Conservation (phyloP, 2,113 vertebrate genomes). For the Syngnathus scovelli region DNA sequence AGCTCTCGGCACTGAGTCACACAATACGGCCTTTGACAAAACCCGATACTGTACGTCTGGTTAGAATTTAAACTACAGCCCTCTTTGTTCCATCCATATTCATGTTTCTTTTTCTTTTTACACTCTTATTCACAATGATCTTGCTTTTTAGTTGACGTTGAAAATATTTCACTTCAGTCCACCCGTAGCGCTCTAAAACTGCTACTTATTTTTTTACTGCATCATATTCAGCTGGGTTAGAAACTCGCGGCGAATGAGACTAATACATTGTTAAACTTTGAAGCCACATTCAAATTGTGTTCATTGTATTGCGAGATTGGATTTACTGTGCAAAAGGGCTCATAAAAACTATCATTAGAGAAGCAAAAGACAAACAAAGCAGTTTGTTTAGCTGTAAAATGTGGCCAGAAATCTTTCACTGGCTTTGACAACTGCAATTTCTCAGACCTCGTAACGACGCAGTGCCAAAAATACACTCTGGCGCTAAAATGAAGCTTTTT, state of each 20-base stretch:
- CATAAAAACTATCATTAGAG: conserved; percentile 3
- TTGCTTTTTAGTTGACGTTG: conserved; percentile 4
- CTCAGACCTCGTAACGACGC: background rate
- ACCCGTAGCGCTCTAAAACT: conserved; percentile 40
- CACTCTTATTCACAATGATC: conserved; percentile 12
- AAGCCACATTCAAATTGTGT: conserved; percentile 15
- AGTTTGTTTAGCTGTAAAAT: background rate
- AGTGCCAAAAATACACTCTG: background rate
- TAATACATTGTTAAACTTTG: conserved; percentile 10
- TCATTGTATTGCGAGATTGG: background rate
- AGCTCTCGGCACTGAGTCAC: conserved; percentile 55
- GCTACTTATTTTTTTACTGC: conserved; percentile 11
- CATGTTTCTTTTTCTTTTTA: conserved; percentile 20
- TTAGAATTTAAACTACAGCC: conserved; percentile 39
- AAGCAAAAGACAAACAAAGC: conserved; percentile 1
- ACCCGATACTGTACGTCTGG: conserved; percentile 48
- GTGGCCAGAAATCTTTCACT: background rate
- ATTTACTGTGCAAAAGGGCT: conserved; percentile 14
- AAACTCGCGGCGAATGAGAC: conserved; percentile 3
- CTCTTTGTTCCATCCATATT: conserved; percentile 24
- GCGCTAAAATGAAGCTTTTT: background rate
- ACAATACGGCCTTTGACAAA: conserved; percentile 61
- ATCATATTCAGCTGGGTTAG: conserved; percentile 6
- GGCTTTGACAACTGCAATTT: conserved; percentile 4
- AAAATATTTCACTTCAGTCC: conserved; percentile 17